Conservation (phyloP, 2,797 vertebrate species). For the Gallinago solitaria region DNA sequence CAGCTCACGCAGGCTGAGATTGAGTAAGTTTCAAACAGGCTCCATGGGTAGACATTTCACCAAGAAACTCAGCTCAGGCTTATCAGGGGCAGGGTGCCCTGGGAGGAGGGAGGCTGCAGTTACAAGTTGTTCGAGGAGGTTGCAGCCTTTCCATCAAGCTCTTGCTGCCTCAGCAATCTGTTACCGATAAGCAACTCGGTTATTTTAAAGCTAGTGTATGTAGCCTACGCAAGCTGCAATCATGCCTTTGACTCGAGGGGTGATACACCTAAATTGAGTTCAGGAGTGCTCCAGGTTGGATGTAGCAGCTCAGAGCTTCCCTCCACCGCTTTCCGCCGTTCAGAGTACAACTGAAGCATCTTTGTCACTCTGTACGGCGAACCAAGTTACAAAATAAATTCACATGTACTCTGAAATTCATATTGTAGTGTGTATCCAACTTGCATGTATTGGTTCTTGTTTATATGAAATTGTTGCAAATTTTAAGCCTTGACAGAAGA, state of each 20-base stretch:
- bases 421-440: not conserved
- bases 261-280: not conserved
- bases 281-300: not conserved
- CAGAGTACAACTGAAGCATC: not conserved
- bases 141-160: not conserved
- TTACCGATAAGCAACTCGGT: not conserved
- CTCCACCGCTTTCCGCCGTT: not conserved
- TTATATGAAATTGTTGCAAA: not conserved
- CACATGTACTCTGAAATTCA: not conserved
- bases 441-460: not conserved
- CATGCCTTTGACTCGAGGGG: not conserved
- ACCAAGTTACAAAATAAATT: not conserved
- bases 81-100: not conserved
- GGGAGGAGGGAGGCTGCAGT: not conserved
- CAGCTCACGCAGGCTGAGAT: not conserved
- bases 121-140: not conserved
- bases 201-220: not conserved
- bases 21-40: not conserved
- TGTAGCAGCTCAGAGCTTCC: not conserved
- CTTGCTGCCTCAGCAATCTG: not conserved
- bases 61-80: not conserved
- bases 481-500: not conserved
- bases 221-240: not conserved
- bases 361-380: not conserved
- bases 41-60: not conserved